phyloP scores from a whole-genome alignment of 2,888 invertebrate species.

The Eulithis prunata region DNA sequence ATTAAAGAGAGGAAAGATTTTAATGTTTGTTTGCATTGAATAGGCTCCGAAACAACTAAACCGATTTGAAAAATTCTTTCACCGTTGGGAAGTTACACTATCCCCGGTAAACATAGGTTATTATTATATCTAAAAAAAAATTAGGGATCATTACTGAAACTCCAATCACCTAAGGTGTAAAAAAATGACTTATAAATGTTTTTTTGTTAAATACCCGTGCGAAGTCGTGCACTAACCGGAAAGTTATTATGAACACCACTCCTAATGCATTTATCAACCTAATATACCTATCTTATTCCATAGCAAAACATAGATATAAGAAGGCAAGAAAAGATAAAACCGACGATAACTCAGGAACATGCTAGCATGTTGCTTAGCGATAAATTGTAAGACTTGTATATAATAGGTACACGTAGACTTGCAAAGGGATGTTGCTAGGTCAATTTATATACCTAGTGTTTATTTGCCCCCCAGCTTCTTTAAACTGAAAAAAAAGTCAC shows the following conservation, averaged over 20 bases:
- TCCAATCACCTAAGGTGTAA: not conserved
- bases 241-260: slow-evolving; percentile 6
- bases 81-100: too few species aligned
- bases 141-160: not conserved
- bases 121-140: too few species aligned
- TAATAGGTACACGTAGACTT: slow-evolving; percentile 6
- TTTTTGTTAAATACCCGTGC: too few species aligned
- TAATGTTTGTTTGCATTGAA: too few species aligned
- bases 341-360: slow-evolving; percentile 23
- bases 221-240: too few species aligned
- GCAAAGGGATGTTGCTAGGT: not conserved
- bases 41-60: too few species aligned
- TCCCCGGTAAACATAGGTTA: not conserved
- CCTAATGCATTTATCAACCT: slow-evolving; percentile 22
- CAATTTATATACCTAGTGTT: not conserved
- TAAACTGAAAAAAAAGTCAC: too few species aligned
- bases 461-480: not conserved
- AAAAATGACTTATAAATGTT: too few species aligned
- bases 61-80: too few species aligned
- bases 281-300: slow-evolving; percentile 22
- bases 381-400: slow-evolving; percentile 21
- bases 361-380: slow-evolving; percentile 30
- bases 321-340: slow-evolving; percentile 19
- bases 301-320: slow-evolving; percentile 21
- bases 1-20: too few species aligned